Evolutionary conservation across 2,888 invertebrate genomes (phyloP).

Genomic region (Rotaria macrura): DNA sequence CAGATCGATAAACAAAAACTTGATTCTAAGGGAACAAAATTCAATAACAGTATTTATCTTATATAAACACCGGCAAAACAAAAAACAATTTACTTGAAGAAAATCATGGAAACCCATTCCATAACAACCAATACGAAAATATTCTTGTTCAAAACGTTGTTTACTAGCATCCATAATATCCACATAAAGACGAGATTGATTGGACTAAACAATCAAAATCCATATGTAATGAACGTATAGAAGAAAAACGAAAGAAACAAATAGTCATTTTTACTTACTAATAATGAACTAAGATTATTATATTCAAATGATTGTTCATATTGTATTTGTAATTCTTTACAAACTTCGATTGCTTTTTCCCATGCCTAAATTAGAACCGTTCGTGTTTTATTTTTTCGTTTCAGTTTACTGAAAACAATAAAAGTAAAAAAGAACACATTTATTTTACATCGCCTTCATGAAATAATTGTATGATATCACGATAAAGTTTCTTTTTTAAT

Average conservation of each 20-base stretch:
- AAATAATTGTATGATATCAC: constrained; percentile 27
- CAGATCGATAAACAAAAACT: constrained; percentile 18
- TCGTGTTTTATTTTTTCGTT: too few species aligned
- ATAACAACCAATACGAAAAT: constrained; percentile 86
- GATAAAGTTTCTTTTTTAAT: constrained; percentile 24
- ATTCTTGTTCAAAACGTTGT: constrained; percentile 74
- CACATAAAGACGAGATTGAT: constrained; percentile 78
- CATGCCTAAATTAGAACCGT: constrained; percentile 19
- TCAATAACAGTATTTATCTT: too few species aligned
- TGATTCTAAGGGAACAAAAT: too few species aligned
- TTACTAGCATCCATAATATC: constrained; percentile 64
- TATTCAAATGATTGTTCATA: constrained; percentile 31
- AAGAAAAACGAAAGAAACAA: too few species aligned
- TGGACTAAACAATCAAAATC: constrained; percentile 53
- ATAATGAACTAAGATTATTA: constrained; percentile 19
- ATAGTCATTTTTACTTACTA: not conserved
- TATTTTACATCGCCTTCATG: constrained; percentile 10
- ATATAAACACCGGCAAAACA: too few species aligned
- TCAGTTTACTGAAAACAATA: not conserved
- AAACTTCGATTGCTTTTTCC: constrained; percentile 33
- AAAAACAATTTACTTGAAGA: constrained; percentile 61
- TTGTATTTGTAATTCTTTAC: constrained; percentile 25
- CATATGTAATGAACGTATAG: too few species aligned
- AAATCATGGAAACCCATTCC: constrained; percentile 85
- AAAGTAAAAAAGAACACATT: too few species aligned